phyloP scores from a whole-genome alignment of 35 echinoderm and acorn worm genomes.

The Heliocidaris erythrogramma region DNA sequence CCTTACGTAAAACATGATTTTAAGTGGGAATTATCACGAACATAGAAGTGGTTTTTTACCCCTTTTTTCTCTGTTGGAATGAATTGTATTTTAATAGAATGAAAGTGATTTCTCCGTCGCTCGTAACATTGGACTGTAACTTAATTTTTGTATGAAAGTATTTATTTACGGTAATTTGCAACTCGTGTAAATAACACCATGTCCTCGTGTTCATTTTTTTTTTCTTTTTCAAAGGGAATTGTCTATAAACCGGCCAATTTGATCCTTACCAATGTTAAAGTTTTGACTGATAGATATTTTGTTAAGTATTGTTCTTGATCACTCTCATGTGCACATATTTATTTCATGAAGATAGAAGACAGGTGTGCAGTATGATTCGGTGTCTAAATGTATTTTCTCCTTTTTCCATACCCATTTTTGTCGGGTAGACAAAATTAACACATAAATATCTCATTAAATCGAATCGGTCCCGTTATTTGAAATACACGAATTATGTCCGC shows the following conservation, averaged over 20 bases:
- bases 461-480: not conserved
- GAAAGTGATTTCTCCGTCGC: not conserved
- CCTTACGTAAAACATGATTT: no score
- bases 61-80: not conserved
- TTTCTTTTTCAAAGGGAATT: not conserved
- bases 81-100: not conserved
- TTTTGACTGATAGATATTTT: no score
- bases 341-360: not conserved
- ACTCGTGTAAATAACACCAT: not conserved
- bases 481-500: not conserved
- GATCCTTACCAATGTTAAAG: not conserved
- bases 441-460: not conserved
- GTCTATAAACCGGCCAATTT: not conserved
- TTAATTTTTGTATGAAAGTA: not conserved
- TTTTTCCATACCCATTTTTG: not conserved
- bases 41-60: not conserved
- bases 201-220: not conserved
- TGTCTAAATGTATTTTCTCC: not conserved
- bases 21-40: no score
- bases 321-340: not conserved
- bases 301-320: no score
- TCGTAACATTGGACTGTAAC: conserved; percentile 1
- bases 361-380: not conserved
- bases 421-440: not conserved
- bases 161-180: not conserved